phyloP scores from a whole-genome alignment of 30 jellyfish, hydroid and myxozoan species.

The Catostylus mosaicus region DNA sequence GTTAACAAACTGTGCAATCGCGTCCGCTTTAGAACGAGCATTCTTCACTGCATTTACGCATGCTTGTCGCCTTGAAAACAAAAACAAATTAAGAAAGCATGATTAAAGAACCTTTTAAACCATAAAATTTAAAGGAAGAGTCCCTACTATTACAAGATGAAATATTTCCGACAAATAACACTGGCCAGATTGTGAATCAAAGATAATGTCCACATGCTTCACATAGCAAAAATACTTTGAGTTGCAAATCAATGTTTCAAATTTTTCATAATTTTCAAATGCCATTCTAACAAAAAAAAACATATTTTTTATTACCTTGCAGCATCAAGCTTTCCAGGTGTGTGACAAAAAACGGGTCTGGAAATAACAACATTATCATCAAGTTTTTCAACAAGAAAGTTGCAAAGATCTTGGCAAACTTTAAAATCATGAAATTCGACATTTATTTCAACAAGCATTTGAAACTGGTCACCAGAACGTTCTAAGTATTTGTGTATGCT shows the following conservation, averaged over 20 bases:
- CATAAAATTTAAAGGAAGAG: too few species aligned
- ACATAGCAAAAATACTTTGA: too few species aligned
- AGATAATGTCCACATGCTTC: too few species aligned
- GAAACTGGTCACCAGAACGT: slow-evolving; percentile 54
- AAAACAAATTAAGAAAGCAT: too few species aligned
- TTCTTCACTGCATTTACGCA: slow-evolving; percentile 83
- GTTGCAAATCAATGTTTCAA: too few species aligned
- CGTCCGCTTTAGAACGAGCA: slow-evolving; percentile 79
- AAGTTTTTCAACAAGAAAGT: slow-evolving; percentile 75
- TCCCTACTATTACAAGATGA: too few species aligned
- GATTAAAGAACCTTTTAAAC: too few species aligned
- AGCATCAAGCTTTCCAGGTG: slow-evolving; percentile 77
- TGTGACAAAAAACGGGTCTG: slow-evolving; percentile 61
- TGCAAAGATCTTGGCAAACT: slow-evolving; percentile 69
- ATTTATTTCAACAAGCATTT: slow-evolving; percentile 59
- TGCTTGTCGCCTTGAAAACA: slow-evolving; percentile 86
- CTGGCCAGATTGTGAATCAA: too few species aligned
- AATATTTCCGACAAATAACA: too few species aligned
- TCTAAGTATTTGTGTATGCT: slow-evolving; percentile 55
- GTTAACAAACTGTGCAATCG: slow-evolving; percentile 88
- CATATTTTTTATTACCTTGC: slow-evolving; percentile 49
- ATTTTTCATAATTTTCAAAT: too few species aligned
- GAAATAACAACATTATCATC: slow-evolving; percentile 72
- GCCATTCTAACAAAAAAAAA: too few species aligned
- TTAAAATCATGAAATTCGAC: slow-evolving; percentile 57